These are phyloP conservation scores for Aulostomus chinensis DNA, from an alignment of 2,797 vertebrate genomes.

Conservation along the genomic window DNA sequence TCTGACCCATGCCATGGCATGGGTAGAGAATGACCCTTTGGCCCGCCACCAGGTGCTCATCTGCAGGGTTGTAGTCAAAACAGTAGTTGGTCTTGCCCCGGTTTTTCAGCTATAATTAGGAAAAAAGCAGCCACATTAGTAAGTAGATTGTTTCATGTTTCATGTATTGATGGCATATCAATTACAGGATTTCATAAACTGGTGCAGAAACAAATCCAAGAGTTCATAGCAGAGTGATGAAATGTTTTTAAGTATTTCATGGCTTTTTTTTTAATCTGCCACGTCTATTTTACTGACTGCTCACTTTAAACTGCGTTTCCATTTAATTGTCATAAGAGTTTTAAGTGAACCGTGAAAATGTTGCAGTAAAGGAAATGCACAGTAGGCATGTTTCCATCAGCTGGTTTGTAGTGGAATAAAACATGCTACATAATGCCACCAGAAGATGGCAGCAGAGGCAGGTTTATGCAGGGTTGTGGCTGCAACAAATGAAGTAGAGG, in stretches of 20 bases:
- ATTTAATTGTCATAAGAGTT: too few species aligned
- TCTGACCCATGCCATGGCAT: constrained; percentile 97
- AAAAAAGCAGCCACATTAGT: neutral
- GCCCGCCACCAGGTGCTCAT: constrained; percentile 81
- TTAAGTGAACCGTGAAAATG: too few species aligned
- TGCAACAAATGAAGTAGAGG: too few species aligned
- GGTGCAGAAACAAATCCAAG: neutral
- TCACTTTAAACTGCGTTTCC: too few species aligned
- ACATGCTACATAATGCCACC: too few species aligned
- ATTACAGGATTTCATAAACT: neutral
- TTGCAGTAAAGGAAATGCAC: too few species aligned
- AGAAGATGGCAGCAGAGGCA: too few species aligned
- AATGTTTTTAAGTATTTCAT: neutral
- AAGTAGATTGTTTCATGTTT: too few species aligned
- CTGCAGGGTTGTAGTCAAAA: constrained; percentile 93
- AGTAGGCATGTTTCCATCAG: too few species aligned
- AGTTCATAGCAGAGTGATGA: neutral
- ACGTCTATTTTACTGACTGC: neutral
- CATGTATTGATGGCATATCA: too few species aligned
- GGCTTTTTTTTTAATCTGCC: neutral
- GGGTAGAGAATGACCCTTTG: constrained; percentile 87
- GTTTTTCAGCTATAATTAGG: constrained; percentile 84
- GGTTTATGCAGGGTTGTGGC: too few species aligned
- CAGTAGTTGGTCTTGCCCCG: constrained; percentile 86
- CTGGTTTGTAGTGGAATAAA: too few species aligned